Evolutionary conservation across 2,797 vertebrate genomes (phyloP), one percentile per base, ranked within the genome.

Genomic region (Austrolebias charrua): DNA sequence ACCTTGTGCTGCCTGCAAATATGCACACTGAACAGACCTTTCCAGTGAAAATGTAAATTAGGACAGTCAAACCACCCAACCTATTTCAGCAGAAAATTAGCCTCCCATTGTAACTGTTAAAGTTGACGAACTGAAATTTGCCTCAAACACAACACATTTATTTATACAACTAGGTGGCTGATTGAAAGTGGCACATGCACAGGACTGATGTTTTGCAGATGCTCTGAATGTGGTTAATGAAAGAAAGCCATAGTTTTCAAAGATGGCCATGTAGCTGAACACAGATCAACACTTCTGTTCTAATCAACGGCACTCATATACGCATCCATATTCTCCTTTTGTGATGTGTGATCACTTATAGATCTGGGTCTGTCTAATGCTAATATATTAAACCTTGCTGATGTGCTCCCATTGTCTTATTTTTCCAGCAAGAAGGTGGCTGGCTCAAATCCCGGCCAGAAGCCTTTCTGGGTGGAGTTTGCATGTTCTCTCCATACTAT

Each of bases 1-100:
- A 64, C 4, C 59, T 16, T 54, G 43, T 47, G 31, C 53, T 51
- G 40, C 24, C 3, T 54, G 63, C 13, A 33, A 44, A 35, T 59
- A 60, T 4, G 53, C 72, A 44, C 15, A 1, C 64, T 43, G 48
- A 72, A 66, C 12, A 68, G n/a, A 62, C 66, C 66, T 60, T 71
- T 77, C 69, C 62, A 71, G 50, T 71, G 71, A 71, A 67, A 78
- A 67, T 54, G 46, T 53, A 82, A 73, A 85, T 84, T 71, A 80
- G 81, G 76, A 81, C 67, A 62, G 83, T 70, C 64, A 67, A 4
- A 19, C 55, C 64, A 47, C 51, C 53, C 57, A 75, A 76, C 87
- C 68, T 73, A 81, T 85, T 82, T 71, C 61, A 45, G 74, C 60
- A 18, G 72, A 59, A 85, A 83, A 88, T 87, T 67, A 73, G 64